These are phyloP conservation scores for Cosmia pyralina DNA, from an alignment of 2,888 invertebrate genomes.

Conservation along the genomic window DNA sequence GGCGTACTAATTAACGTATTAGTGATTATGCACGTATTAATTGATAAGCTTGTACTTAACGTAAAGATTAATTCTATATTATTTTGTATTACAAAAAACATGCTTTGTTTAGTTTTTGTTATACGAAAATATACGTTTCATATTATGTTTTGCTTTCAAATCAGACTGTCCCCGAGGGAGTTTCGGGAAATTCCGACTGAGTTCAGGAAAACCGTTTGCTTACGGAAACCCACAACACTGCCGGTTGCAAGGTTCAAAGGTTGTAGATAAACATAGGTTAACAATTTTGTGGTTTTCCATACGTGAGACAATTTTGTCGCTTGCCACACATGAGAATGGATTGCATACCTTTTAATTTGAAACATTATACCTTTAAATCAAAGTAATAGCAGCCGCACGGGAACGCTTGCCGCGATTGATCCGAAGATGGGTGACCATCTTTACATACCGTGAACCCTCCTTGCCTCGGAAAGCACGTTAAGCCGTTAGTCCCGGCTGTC, in stretches of 20 bases:
- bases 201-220: conserved; percentile 2
- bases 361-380: background rate
- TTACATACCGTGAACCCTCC: no score
- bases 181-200: background rate
- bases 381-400: background rate
- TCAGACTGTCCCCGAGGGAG: background rate
- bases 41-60: conserved; percentile 36
- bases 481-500: no score
- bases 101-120: background rate
- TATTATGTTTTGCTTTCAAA: conserved; percentile 5
- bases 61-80: conserved; percentile 24
- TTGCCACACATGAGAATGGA: background rate
- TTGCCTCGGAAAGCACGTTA: no score
- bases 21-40: conserved; percentile 55
- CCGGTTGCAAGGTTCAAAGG: background rate
- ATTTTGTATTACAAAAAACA: conserved; percentile 3
- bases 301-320: no score
- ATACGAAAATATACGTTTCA: background rate
- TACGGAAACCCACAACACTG: background rate
- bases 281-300: background rate
- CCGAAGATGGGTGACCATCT: no score
- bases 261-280: background rate
- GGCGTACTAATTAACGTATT: conserved; percentile 37
- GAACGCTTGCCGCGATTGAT: no score
- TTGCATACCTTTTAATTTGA: background rate